These are phyloP conservation scores for Acanthaster planci DNA, from an alignment of 35 echinoderm and acorn worm genomes.

Conservation along the genomic window DNA sequence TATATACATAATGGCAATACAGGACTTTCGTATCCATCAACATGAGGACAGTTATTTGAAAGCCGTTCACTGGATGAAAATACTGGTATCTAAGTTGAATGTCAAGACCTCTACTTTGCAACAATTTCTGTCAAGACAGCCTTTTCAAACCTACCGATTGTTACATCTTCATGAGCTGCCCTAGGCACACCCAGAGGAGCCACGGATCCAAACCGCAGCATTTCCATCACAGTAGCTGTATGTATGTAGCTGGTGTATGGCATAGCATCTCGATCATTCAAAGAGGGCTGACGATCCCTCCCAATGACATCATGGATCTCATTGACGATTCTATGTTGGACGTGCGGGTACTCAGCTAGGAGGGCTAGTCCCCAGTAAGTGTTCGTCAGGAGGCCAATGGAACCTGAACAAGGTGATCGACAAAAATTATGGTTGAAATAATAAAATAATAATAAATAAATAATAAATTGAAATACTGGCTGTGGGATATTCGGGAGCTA, in stretches of 20 bases:
- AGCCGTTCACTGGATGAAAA: too few relatives aligned
- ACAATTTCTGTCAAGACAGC: too few relatives aligned
- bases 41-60: too few relatives aligned
- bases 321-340: constrained; percentile 55
- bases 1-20: too few relatives aligned
- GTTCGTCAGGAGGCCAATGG: background rate
- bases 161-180: background rate
- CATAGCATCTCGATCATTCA: constrained; percentile 50
- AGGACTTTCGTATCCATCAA: too few relatives aligned
- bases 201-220: constrained; percentile 11
- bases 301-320: constrained; percentile 74
- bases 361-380: background rate
- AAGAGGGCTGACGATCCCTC: constrained; percentile 35
- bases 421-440: background rate
- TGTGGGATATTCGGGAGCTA: too few relatives aligned
- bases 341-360: constrained; percentile 38
- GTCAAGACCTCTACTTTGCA: too few relatives aligned
- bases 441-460: background rate
- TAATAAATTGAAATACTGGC: too few relatives aligned
- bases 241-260: constrained; percentile 61
- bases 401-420: too few relatives aligned
- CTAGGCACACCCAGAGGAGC: background rate
- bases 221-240: constrained; percentile 41
- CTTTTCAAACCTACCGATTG: background rate
- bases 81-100: too few relatives aligned